These are phyloP conservation scores for Steinernema hermaphroditum DNA, from an alignment of 2,888 invertebrate species.

Conservation along the genomic window DNA sequence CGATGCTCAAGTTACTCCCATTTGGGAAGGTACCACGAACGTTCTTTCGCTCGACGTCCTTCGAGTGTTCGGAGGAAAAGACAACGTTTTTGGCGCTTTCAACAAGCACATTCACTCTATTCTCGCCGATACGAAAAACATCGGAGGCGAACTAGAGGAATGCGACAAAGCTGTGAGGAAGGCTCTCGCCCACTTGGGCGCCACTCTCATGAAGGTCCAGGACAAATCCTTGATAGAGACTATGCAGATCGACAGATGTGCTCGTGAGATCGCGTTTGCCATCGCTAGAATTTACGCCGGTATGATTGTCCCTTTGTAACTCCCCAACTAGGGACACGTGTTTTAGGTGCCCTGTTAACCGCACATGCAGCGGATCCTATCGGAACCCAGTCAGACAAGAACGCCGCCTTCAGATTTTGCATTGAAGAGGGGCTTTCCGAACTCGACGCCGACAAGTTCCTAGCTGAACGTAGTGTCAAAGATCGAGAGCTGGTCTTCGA, in stretches of 20 bases:
- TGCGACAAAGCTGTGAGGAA: constrained; percentile 38
- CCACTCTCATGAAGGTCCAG: constrained; percentile 42
- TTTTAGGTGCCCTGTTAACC: constrained; percentile 65
- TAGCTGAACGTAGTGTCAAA: constrained; percentile 38
- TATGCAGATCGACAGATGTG: constrained; percentile 67
- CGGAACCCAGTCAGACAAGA: constrained; percentile 48
- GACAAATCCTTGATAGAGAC: constrained; percentile 34
- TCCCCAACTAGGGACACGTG: constrained; percentile 12
- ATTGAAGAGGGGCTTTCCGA: constrained; percentile 49
- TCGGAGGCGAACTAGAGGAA: constrained; percentile 32
- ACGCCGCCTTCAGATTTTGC: constrained; percentile 51
- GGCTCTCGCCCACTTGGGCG: constrained; percentile 41
- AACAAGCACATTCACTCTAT: constrained; percentile 57
- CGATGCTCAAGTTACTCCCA: constrained; percentile 72
- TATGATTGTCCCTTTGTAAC: constrained; percentile 41
- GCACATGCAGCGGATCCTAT: constrained; percentile 65
- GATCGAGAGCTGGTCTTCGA: constrained; percentile 55
- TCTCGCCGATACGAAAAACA: not conserved
- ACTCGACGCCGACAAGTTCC: constrained; percentile 46
- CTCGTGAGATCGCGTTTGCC: constrained; percentile 70
- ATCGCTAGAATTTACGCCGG: constrained; percentile 68
- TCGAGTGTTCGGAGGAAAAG: constrained; percentile 69
- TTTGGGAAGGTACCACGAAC: constrained; percentile 74
- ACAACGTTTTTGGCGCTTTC: constrained; percentile 67
- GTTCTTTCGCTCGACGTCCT: constrained; percentile 71